These are phyloP conservation scores for Ceratothoa steindachneri DNA, from an alignment of 2,888 invertebrate species.

Conservation along the genomic window DNA sequence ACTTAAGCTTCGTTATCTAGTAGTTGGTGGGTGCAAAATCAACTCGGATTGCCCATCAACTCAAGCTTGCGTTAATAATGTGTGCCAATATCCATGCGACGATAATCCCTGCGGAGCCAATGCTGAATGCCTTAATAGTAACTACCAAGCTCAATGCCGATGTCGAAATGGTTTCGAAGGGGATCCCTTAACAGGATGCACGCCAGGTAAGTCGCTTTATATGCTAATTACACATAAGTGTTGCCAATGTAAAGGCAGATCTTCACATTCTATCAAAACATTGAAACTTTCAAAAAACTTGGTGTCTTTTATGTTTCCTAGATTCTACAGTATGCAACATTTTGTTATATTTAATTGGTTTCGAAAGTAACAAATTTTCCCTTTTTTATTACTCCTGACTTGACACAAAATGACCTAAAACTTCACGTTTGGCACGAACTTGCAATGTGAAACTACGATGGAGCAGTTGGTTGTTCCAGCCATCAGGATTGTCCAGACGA, in stretches of 20 bases:
- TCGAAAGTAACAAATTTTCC: background rate
- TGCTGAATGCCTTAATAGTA: conserved; percentile 65
- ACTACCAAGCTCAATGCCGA: conserved; percentile 71
- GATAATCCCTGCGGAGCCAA: conserved; percentile 71
- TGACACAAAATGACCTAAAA: conserved; percentile 2
- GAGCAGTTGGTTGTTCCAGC: conserved; percentile 45
- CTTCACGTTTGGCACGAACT: too few relatives aligned
- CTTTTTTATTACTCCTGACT: background rate
- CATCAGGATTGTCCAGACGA: conserved; percentile 35
- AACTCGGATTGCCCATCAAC: conserved; percentile 78
- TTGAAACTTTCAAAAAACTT: background rate
- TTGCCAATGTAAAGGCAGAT: background rate
- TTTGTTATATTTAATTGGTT: background rate
- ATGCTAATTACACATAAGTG: too few relatives aligned
- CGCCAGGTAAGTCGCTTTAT: conserved; percentile 48
- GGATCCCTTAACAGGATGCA: conserved; percentile 50
- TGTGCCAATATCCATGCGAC: conserved; percentile 47
- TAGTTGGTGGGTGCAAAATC: conserved; percentile 70
- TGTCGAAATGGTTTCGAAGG: conserved; percentile 50
- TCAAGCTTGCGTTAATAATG: conserved; percentile 73
- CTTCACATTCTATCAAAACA: background rate
- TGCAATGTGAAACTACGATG: background rate
- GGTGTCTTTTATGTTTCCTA: too few relatives aligned
- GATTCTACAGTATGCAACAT: background rate
- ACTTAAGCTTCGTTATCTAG: background rate